A percentile compares a stretch with the other conserved stretches of the same genome.
These are phyloP conservation scores for Bradypodion ventrale DNA, from an alignment of 2,797 vertebrate genomes.

Conservation along the genomic window DNA sequence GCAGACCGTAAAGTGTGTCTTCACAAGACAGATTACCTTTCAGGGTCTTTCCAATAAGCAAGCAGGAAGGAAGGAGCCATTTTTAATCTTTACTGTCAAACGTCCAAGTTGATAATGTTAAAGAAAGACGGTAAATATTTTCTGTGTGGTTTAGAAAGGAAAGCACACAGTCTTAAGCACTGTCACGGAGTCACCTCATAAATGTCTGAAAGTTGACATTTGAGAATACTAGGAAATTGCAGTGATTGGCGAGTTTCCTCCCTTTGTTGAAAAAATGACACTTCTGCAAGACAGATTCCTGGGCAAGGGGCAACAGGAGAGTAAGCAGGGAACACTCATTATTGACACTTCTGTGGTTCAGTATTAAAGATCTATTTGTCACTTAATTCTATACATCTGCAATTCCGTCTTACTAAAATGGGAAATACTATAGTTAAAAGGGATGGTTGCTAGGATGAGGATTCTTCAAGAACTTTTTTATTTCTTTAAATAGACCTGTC, in stretches of 20 bases:
- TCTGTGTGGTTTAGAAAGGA: slow-evolving; percentile 66
- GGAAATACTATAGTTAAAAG: slow-evolving; percentile 36
- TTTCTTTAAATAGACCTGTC: slow-evolving; percentile 27
- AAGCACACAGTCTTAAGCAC: slow-evolving; percentile 64
- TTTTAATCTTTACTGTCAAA: slow-evolving; percentile 83
- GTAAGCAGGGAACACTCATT: background rate
- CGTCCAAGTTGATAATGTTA: slow-evolving; percentile 75
- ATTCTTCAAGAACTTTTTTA: slow-evolving; percentile 36
- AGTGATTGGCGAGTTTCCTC: slow-evolving; percentile 13
- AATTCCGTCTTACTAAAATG: slow-evolving; percentile 5
- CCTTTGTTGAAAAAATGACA: slow-evolving; percentile 36
- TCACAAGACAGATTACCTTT: slow-evolving; percentile 82
- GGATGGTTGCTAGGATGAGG: slow-evolving; percentile 36
- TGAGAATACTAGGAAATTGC: slow-evolving; percentile 45
- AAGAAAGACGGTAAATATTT: slow-evolving; percentile 74
- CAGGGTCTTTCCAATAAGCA: slow-evolving; percentile 81
- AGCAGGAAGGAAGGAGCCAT: slow-evolving; percentile 76
- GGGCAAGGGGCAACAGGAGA: slow-evolving; percentile 3
- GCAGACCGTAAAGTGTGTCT: slow-evolving; percentile 78
- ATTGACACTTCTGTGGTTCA: background rate
- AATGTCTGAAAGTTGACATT: slow-evolving; percentile 62
- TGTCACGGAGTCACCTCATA: slow-evolving; percentile 48
- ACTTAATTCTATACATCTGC: background rate
- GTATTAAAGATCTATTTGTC: background rate
- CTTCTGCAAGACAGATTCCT: background rate